Evolutionary conservation across 37 sponge, comb jelly and placozoan species (phyloP).

Genomic region (Spongilla lacustris): DNA sequence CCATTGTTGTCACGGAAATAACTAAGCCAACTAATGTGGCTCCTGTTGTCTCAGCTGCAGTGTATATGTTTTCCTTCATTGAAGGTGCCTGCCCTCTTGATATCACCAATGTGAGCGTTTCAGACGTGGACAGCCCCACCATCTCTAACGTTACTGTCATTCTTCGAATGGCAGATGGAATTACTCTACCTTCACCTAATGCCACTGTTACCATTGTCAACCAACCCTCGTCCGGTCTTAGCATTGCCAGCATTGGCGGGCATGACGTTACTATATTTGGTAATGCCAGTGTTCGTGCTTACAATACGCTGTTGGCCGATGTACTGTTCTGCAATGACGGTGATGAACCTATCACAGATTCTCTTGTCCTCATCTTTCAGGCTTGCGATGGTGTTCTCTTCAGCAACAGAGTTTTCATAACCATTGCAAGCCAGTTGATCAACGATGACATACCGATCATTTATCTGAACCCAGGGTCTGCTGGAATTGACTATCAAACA

Average conservation of each 20-base stretch:
- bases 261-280: too few species aligned
- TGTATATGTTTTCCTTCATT: slow-evolving; percentile 28
- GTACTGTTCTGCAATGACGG: slow-evolving; percentile 49
- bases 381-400: slow-evolving; percentile 42
- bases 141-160: slow-evolving; percentile 16
- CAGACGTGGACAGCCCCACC: slow-evolving; percentile 56
- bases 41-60: slow-evolving; percentile 6
- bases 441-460: slow-evolving; percentile 11
- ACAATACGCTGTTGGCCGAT: slow-evolving; percentile 8
- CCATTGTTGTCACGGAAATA: slow-evolving; percentile 12
- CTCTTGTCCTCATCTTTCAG: slow-evolving; percentile 6
- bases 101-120: slow-evolving; percentile 27
- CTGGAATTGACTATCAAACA: slow-evolving; percentile 42
- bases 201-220: too few species aligned
- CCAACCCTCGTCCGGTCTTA: too few species aligned
- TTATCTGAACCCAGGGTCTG: slow-evolving; percentile 6
- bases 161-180: slow-evolving; percentile 10
- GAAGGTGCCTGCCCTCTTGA: slow-evolving; percentile 40
- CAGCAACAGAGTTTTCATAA: slow-evolving; percentile 19
- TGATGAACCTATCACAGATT: slow-evolving; percentile 33
- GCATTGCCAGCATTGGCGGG: too few species aligned
- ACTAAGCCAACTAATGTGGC: slow-evolving; percentile 26
- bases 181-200: too few species aligned
- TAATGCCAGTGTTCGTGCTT: not conserved
- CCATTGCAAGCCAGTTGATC: not conserved